Percentiles rank a stretch among this genome's conserved stretches.
Conservation (phyloP, 2,797 vertebrate species). For the Myotis pilosus region DNA sequence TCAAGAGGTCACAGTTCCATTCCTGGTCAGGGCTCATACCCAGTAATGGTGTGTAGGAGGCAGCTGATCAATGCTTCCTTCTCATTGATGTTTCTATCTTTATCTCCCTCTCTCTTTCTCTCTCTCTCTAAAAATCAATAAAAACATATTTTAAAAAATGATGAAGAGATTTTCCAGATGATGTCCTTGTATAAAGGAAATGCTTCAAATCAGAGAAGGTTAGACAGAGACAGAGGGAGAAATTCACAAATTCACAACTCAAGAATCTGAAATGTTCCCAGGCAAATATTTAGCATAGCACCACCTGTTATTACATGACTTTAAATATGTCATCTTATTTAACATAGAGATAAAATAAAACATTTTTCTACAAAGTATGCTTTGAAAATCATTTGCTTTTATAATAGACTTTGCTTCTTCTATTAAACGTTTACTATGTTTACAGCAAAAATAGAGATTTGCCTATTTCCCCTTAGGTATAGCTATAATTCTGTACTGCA, state of each 20-base stretch:
- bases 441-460: conserved; percentile 2
- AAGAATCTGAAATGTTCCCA: background rate
- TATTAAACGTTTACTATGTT: background rate
- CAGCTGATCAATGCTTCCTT: too few relatives aligned
- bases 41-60: too few relatives aligned
- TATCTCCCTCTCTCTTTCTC: too few relatives aligned
- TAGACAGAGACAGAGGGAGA: background rate
- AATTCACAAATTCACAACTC: background rate
- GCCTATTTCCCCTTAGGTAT: background rate
- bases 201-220: background rate
- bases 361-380: background rate
- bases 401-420: background rate
- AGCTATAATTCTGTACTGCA: background rate
- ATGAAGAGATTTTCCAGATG: background rate
- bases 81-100: too few relatives aligned
- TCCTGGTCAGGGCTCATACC: too few relatives aligned
- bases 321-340: conserved; percentile 1
- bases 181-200: background rate
- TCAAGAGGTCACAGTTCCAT: too few relatives aligned
- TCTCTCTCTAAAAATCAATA: too few relatives aligned
- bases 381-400: conserved; percentile 34
- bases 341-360: background rate
- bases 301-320: background rate
- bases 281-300: background rate
- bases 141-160: too few relatives aligned